Evolutionary conservation across 2,888 invertebrate species (phyloP).

Genomic region (Tachina grossa): DNA sequence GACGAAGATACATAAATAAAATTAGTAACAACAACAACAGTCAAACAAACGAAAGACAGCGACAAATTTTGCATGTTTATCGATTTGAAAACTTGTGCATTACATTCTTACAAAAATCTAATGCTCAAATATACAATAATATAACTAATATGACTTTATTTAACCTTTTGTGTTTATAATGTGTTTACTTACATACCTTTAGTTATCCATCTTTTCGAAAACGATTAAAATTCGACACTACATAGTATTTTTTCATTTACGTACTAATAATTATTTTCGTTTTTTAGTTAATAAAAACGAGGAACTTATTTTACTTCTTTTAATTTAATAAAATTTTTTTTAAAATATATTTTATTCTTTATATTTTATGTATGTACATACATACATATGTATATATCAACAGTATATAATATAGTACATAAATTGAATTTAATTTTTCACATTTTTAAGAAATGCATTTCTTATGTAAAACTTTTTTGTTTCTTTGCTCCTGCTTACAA

Average conservation of each 20-base stretch:
- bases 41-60: background rate
- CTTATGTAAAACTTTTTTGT: constrained; percentile 47
- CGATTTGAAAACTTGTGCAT: background rate
- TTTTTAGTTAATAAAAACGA: constrained; percentile 44
- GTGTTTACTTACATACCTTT: too few relatives aligned
- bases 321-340: constrained; percentile 17
- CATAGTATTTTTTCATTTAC: constrained; percentile 4
- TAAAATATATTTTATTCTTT: constrained; percentile 25
- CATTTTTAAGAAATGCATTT: constrained; percentile 13
- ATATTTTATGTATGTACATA: background rate
- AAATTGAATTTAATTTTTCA: constrained; percentile 18
- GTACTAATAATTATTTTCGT: constrained; percentile 15
- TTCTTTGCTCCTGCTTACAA: constrained; percentile 2
- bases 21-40: background rate
- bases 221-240: constrained; percentile 7
- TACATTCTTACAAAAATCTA: background rate
- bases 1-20: background rate
- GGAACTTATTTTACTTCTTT: constrained; percentile 56
- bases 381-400: too few relatives aligned
- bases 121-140: too few relatives aligned
- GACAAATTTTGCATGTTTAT: constrained; percentile 12
- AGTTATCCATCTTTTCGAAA: too few relatives aligned
- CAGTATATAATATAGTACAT: background rate
- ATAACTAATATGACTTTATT: too few relatives aligned
- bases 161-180: too few relatives aligned